Evolutionary conservation across 2,888 invertebrate genomes (phyloP), one percentile per base, ranked within the genome.

Genomic region (Pollenia griseotomentosa): DNA sequence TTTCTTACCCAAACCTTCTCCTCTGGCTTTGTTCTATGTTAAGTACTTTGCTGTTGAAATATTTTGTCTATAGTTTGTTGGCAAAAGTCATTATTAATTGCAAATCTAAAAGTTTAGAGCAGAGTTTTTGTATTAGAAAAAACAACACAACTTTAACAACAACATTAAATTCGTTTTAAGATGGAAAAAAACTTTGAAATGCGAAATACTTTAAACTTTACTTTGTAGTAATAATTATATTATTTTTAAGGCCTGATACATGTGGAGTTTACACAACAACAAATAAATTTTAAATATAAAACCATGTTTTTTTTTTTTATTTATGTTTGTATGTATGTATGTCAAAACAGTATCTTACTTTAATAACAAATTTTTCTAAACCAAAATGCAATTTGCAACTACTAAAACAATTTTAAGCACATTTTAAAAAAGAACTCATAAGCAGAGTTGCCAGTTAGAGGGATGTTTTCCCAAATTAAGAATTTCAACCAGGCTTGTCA

Each of bases 41-140:
- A 33, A n/a, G 19, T 48, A 33, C 33, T 33, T 33, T 33, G 33
- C 33, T 33, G 33, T 33, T 33, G 33, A 33, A 33, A 33, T 11
- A 12, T 23, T 23, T 33, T 57, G 33, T 51, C 4, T 40, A 2
- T 8, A 42, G 68, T n/a, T 12, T 33, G 44, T 63, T 75, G 53
- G 68, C 59, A 61, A 82, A 82, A 71, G 59, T 59, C 57, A 68
- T 82, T 75, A 82, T 61, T 75, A 82, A 75, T 75, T 75, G 59
- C 81, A 82, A 74, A 82, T 82, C 51, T 44, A 78, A 81, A 71
- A 73, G 16, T 73, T 46, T 55, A 66, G 40, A 73, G 19, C 51
- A 44, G 66, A 46, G n/a, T 46, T 16, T 44, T 8, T 40, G 46
- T 75, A 68, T 75, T 61, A 68, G 59, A 75, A 48, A 83, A 61